Conservation (phyloP, 2,888 invertebrate genomes). For the Hydrotaea diabolus region DNA sequence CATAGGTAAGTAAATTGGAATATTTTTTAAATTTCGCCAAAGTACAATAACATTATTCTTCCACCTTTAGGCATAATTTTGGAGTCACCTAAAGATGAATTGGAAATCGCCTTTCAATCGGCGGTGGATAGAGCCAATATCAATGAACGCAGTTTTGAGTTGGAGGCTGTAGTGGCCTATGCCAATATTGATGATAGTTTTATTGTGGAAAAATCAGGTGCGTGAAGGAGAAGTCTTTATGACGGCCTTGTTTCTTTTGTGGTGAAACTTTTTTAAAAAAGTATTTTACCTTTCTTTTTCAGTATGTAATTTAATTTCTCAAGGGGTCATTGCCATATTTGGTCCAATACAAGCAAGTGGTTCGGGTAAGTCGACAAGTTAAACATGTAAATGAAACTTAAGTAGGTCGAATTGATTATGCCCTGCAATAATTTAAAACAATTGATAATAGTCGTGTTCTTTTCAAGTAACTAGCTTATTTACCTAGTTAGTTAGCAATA, state of each 20-base stretch:
- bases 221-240: too few species aligned
- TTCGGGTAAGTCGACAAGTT: slow-evolving; percentile 81
- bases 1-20: slow-evolving; percentile 61
- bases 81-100: slow-evolving; percentile 82
- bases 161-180: slow-evolving; percentile 76
- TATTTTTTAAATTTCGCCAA: not conserved
- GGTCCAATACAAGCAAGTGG: slow-evolving; percentile 82
- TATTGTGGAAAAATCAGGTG: slow-evolving; percentile 78
- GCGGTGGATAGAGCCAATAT: slow-evolving; percentile 82
- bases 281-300: slow-evolving; percentile 10
- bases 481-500: too few species aligned
- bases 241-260: slow-evolving; percentile 29
- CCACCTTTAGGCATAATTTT: slow-evolving; percentile 82
- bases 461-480: too few species aligned
- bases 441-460: too few species aligned
- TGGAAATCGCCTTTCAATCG: slow-evolving; percentile 84
- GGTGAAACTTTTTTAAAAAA: not conserved
- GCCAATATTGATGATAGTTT: slow-evolving; percentile 78
- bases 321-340: slow-evolving; percentile 88
- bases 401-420: too few species aligned
- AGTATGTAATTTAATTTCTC: slow-evolving; percentile 85
- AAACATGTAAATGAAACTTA: not conserved
- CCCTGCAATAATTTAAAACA: too few species aligned
- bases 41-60: not conserved
- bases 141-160: slow-evolving; percentile 76